Conservation (phyloP, 2,888 invertebrate species). For the Incurvaria masculella region DNA sequence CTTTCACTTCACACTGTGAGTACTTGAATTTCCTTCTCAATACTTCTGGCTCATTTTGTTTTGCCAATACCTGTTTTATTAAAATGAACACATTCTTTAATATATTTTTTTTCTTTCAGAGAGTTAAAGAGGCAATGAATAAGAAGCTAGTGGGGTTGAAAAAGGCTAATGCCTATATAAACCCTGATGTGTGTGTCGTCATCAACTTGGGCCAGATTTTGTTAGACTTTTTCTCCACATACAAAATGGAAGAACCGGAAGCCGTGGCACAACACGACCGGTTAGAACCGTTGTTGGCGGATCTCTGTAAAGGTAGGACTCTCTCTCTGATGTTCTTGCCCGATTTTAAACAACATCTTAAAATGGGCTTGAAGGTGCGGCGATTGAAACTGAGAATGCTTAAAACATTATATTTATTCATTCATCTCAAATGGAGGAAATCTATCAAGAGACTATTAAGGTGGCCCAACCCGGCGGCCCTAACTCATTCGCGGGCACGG, state of each 20-base stretch:
- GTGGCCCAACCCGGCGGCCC: too few relatives aligned
- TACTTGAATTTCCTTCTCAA: too few relatives aligned
- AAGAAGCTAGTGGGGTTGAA: slow-evolving; percentile 28
- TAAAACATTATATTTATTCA: too few relatives aligned
- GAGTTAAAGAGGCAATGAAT: slow-evolving; percentile 41
- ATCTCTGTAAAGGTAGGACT: slow-evolving; percentile 44
- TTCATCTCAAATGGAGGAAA: too few relatives aligned
- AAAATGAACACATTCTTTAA: too few relatives aligned
- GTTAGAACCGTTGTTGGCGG: slow-evolving; percentile 27
- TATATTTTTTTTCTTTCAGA: slow-evolving; percentile 30
- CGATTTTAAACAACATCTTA: not conserved
- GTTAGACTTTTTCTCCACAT: slow-evolving; percentile 34
- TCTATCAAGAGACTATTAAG: too few relatives aligned
- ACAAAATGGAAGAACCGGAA: slow-evolving; percentile 34
- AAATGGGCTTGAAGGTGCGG: too few relatives aligned
- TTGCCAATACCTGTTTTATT: too few relatives aligned
- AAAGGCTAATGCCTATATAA: slow-evolving; percentile 25
- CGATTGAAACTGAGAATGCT: too few relatives aligned
- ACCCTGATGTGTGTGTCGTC: slow-evolving; percentile 25
- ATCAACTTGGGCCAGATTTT: slow-evolving; percentile 36
- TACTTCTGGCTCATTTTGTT: too few relatives aligned
- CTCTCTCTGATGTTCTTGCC: not conserved
- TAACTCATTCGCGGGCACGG: too few relatives aligned
- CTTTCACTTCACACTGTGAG: too few relatives aligned
- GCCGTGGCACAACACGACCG: slow-evolving; percentile 30